These are phyloP conservation scores for Styela clava DNA, from an alignment of 23 tunicate species.

Conservation along the genomic window DNA sequence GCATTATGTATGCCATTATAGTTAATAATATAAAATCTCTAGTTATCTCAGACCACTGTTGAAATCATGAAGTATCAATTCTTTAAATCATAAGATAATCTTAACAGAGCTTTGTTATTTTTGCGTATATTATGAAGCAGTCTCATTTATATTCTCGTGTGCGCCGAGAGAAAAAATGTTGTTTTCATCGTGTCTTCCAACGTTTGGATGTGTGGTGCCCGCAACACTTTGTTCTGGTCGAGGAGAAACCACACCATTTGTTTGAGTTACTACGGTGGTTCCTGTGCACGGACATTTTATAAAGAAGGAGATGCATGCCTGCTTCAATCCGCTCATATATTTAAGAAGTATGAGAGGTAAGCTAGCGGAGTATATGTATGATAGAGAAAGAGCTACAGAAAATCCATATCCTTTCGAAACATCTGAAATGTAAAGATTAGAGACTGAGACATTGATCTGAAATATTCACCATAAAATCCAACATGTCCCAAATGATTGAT, in stretches of 20 bases:
- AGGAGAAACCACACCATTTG: neutral
- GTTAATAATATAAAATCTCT: too few species aligned
- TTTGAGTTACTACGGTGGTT: neutral
- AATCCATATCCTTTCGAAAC: slow-evolving; percentile 19
- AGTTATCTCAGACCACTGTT: too few species aligned
- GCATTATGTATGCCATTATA: too few species aligned
- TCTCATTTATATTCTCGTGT: neutral
- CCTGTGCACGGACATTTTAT: slow-evolving; percentile 16
- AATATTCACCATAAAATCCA: too few species aligned
- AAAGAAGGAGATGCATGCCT: neutral
- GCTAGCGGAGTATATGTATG: neutral
- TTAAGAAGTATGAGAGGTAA: slow-evolving; percentile 20
- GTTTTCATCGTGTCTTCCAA: neutral
- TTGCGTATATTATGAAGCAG: too few species aligned
- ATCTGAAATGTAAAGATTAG: slow-evolving; percentile 2
- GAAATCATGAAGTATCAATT: too few species aligned
- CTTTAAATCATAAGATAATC: too few species aligned
- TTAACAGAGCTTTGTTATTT: too few species aligned
- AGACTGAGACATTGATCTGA: too few species aligned
- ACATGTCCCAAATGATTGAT: too few species aligned
- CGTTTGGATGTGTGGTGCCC: neutral
- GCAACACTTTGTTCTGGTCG: neutral
- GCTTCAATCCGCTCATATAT: slow-evolving; percentile 24
- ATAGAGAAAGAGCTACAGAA: slow-evolving; percentile 9
- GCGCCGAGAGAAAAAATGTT: neutral